A percentile compares a stretch with the other conserved stretches of the same genome.
Conservation (phyloP, 1,140 invertebrate genomes). For the Frieseomelitta varia region DNA sequence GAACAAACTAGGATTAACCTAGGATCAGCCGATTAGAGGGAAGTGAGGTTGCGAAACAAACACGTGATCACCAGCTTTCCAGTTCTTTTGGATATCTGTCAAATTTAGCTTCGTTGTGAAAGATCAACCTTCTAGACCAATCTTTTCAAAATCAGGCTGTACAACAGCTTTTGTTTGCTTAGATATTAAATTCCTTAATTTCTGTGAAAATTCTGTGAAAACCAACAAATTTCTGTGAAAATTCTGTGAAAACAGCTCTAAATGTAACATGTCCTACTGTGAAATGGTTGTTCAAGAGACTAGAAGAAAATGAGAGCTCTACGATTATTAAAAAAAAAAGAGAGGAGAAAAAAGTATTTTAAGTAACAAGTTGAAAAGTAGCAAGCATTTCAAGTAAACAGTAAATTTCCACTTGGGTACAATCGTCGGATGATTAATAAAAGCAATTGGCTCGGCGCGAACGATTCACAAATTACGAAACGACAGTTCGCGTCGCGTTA, state of each 20-base stretch:
- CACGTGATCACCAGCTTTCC: not conserved
- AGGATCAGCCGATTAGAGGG: not conserved
- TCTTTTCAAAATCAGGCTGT: not conserved
- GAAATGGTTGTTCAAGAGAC: not conserved
- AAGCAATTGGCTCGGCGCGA: not conserved
- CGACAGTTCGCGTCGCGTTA: not conserved
- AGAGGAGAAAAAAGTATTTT: no score
- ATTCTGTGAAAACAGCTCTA: no score
- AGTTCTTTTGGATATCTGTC: constrained; percentile 17
- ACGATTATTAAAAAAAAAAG: no score
- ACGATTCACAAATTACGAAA: not conserved
- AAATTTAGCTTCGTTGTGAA: not conserved
- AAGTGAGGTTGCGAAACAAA: constrained; percentile 2
- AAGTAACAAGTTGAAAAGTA: no score
- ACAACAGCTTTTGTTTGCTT: constrained; percentile 2
- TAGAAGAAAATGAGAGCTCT: not conserved
- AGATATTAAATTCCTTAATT: not conserved
- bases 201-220: no score
- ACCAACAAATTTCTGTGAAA: no score
- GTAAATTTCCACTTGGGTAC: no score
- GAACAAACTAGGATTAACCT: not conserved
- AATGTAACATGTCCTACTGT: no score
- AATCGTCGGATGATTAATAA: not conserved
- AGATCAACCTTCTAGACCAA: not conserved
- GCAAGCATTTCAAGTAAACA: no score